A percentile compares a stretch with the other conserved stretches of the same genome.
These are phyloP conservation scores for Sinocyclocheilus rhinocerous DNA, from an alignment of 2,113 vertebrate genomes.

Conservation along the genomic window DNA sequence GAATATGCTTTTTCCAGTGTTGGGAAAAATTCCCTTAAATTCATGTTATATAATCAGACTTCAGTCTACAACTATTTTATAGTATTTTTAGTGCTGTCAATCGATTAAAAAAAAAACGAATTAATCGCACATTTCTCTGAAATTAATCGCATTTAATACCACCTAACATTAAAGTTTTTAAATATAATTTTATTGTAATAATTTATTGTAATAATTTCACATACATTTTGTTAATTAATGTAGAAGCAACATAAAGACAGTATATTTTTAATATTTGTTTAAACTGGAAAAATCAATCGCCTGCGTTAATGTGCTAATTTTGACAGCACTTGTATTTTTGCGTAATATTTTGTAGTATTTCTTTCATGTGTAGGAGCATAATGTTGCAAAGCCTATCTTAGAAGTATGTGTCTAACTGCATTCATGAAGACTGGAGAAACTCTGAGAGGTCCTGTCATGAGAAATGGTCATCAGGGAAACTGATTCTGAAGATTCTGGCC, in stretches of 20 bases:
- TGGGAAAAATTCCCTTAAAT: not conserved
- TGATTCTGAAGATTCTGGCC: slow-evolving; percentile 1
- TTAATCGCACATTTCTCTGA: too few relatives aligned
- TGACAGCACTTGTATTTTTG: not conserved
- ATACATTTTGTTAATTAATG: too few relatives aligned
- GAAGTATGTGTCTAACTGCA: not conserved
- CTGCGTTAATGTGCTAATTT: too few relatives aligned
- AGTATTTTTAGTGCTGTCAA: not conserved
- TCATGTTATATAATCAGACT: not conserved
- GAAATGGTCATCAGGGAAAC: not conserved
- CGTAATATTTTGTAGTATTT: not conserved
- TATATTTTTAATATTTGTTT: too few relatives aligned
- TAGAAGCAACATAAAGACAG: too few relatives aligned
- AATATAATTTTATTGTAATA: too few relatives aligned
- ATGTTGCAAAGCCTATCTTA: not conserved
- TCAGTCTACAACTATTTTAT: not conserved
- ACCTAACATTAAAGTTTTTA: too few relatives aligned
- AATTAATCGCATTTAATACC: too few relatives aligned
- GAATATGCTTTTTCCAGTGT: not conserved
- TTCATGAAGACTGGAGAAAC: not conserved
- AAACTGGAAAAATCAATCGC: too few relatives aligned
- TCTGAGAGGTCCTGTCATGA: slow-evolving; percentile 9
- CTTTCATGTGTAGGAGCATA: not conserved
- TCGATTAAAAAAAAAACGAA: too few relatives aligned
- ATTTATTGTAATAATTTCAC: too few relatives aligned